A percentile compares a stretch with the other conserved stretches of the same genome.
Evolutionary conservation across 2,888 invertebrate species (phyloP).

Genomic region (Nomada lathburiana): DNA sequence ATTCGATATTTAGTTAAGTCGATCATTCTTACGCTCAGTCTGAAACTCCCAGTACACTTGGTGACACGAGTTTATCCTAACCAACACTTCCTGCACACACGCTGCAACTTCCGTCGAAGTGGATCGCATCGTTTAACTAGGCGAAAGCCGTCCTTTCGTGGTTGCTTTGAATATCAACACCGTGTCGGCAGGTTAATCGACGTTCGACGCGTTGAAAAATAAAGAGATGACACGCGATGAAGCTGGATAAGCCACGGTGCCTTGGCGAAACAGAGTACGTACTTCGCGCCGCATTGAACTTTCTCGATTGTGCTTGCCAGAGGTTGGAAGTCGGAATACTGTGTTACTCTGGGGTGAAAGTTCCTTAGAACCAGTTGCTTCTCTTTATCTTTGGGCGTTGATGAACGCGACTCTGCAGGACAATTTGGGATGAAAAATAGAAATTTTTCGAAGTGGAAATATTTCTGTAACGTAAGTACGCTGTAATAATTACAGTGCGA

Average conservation of each 20-base stretch:
- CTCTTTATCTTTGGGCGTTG: too few species aligned
- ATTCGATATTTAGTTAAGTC: too few species aligned
- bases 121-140: conserved; percentile 12
- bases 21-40: background rate
- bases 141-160: conserved; percentile 33
- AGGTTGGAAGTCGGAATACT: background rate
- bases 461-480: too few species aligned
- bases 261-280: background rate
- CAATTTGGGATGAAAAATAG: too few species aligned
- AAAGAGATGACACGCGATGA: conserved; percentile 15
- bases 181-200: conserved; percentile 34
- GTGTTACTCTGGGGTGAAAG: background rate
- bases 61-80: background rate
- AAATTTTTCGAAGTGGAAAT: too few species aligned
- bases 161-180: conserved; percentile 48
- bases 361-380: background rate
- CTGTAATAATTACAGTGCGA: too few species aligned
- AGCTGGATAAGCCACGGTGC: background rate
- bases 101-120: background rate
- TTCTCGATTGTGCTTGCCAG: background rate
- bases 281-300: conserved; percentile 4
- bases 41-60: too few species aligned
- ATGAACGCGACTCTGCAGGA: background rate
- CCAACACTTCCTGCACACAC: background rate
- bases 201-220: conserved; percentile 27